phyloP scores from a whole-genome alignment of 2,888 invertebrate genomes.

The Eilema caniola region DNA sequence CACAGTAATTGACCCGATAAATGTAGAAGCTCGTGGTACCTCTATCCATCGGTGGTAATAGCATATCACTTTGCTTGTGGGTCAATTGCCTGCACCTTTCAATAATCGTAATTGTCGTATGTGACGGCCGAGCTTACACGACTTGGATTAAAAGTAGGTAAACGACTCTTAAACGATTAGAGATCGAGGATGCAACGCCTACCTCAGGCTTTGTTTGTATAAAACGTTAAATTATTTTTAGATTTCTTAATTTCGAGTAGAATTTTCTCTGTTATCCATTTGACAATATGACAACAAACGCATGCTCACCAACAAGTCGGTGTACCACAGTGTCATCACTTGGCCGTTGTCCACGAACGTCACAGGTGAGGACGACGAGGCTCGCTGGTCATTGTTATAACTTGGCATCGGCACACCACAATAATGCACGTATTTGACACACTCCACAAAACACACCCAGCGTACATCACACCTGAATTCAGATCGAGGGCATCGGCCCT shows the following conservation, averaged over 20 bases:
- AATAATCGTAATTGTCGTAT: conserved; percentile 71
- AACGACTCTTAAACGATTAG: conserved; percentile 32
- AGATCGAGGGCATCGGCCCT: conserved; percentile 64
- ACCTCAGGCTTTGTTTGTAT: background rate
- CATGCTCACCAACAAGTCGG: conserved; percentile 82
- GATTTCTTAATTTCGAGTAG: background rate
- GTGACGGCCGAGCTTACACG: conserved; percentile 48
- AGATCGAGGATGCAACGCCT: conserved; percentile 21
- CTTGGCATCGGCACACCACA: conserved; percentile 64
- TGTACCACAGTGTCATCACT: conserved; percentile 85
- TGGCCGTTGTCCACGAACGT: conserved; percentile 81
- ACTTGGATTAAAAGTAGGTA: conserved; percentile 50
- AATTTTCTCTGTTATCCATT: conserved; percentile 7
- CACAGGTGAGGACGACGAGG: conserved; percentile 68
- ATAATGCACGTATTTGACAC: conserved; percentile 68
- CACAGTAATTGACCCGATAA: conserved; percentile 71
- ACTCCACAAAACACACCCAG: conserved; percentile 54
- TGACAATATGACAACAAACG: conserved; percentile 33
- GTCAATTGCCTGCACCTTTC: conserved; percentile 77
- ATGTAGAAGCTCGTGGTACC: conserved; percentile 63
- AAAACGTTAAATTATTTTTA: background rate
- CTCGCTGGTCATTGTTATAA: conserved; percentile 78
- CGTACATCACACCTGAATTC: conserved; percentile 55
- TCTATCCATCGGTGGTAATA: conserved; percentile 69
- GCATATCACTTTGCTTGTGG: conserved; percentile 70